Conservation (phyloP, 2,797 vertebrate genomes). For the Dallia pectoralis region DNA sequence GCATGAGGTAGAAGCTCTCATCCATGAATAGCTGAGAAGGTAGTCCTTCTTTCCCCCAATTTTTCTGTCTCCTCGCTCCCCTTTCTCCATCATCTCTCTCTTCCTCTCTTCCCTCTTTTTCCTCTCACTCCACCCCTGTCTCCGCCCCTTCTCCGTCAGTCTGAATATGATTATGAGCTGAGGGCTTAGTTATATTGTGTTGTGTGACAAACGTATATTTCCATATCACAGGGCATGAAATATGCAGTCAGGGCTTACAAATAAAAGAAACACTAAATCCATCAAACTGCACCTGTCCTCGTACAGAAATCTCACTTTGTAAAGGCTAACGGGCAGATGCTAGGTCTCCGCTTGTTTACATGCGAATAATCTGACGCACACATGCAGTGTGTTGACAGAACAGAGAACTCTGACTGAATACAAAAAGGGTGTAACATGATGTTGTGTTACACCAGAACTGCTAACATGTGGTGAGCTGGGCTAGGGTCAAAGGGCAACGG, state of each 20-base stretch:
- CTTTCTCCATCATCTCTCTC: neutral
- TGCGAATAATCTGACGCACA: neutral
- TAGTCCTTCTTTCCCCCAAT: conserved; percentile 20
- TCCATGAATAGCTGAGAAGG: conserved; percentile 28
- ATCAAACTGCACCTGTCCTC: conserved; percentile 22
- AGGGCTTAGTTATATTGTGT: neutral
- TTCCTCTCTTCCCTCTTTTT: neutral
- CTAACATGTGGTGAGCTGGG: neutral
- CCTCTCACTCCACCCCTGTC: neutral
- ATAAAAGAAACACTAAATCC: neutral
- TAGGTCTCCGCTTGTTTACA: neutral
- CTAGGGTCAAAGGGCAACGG: neutral
- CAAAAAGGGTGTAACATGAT: neutral
- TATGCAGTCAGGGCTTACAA: neutral
- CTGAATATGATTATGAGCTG: conserved; percentile 4
- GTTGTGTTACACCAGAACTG: neutral
- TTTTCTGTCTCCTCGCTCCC: too few relatives aligned
- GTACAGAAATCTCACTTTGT: conserved; percentile 36
- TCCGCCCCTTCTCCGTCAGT: neutral
- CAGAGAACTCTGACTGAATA: neutral
- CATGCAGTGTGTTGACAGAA: neutral
- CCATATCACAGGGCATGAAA: conserved; percentile 3
- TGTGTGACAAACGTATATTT: too few relatives aligned
- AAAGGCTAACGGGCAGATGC: neutral
- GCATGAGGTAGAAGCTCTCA: conserved; percentile 48